phyloP scores from a whole-genome alignment of 2,113 vertebrate species.

The Sphyrna mokarran region DNA sequence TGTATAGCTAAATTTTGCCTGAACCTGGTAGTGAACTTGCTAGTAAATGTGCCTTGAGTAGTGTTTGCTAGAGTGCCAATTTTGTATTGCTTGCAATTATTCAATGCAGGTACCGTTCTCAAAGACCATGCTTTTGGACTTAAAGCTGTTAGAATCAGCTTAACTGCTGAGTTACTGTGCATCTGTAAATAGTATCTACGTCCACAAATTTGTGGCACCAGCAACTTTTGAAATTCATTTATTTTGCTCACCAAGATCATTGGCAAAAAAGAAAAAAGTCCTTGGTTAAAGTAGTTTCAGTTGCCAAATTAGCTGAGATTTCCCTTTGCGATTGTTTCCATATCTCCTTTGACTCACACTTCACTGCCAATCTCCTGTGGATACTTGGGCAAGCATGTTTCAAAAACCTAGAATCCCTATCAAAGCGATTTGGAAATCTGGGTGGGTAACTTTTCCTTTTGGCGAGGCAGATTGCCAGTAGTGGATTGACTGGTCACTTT shows the following conservation, averaged over 20 bases:
- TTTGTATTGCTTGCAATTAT: not conserved
- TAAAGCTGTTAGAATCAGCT: not conserved
- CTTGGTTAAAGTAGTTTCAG: not conserved
- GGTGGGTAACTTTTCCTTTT: not conserved
- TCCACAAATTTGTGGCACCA: not conserved
- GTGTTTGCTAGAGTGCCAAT: not conserved
- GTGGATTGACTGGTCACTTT: not conserved
- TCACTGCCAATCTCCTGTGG: not conserved
- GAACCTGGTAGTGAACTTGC: not conserved
- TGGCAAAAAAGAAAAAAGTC: not conserved
- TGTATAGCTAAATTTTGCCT: not conserved
- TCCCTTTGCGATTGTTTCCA: not conserved
- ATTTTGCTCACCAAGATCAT: not conserved
- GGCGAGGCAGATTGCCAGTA: not conserved
- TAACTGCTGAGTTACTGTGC: not conserved
- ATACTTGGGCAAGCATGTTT: not conserved
- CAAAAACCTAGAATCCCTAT: not conserved
- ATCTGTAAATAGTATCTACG: not conserved
- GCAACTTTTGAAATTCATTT: not conserved
- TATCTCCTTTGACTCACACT: not conserved
- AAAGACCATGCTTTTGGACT: not conserved
- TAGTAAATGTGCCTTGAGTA: not conserved
- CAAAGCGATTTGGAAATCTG: not conserved
- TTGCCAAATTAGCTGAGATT: not conserved
- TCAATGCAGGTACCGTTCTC: not conserved